phyloP scores from a whole-genome alignment of 2,113 vertebrate genomes.

The Pleuronectes platessa region DNA sequence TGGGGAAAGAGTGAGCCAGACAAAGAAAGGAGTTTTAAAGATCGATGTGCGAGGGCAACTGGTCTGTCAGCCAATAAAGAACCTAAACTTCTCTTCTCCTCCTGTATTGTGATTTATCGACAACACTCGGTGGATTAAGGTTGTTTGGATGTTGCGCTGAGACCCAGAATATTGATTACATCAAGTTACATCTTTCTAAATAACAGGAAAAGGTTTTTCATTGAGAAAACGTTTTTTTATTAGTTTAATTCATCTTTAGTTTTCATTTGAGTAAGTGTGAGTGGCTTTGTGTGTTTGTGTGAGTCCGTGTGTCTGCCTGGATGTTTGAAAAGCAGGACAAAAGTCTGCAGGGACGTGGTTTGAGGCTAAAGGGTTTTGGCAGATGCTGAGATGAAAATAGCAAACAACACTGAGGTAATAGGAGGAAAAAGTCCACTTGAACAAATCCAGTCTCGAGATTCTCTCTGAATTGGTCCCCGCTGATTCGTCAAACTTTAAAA shows the following conservation, averaged over 20 bases:
- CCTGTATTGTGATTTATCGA: slow-evolving; percentile 21
- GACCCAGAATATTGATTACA: not conserved
- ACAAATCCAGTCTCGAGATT: slow-evolving; percentile 38
- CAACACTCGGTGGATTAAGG: slow-evolving; percentile 2
- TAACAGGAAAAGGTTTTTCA: not conserved
- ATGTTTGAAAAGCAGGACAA: slow-evolving; percentile 11
- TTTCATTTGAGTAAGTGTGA: not conserved
- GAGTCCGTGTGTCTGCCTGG: not conserved
- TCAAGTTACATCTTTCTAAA: not conserved
- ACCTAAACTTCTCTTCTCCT: slow-evolving; percentile 1
- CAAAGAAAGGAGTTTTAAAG: slow-evolving; percentile 17
- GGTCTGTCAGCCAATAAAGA: slow-evolving; percentile 17
- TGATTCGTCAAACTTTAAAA: slow-evolving; percentile 42
- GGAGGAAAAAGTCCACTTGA: slow-evolving; percentile 42
- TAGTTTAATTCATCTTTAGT: slow-evolving; percentile 11
- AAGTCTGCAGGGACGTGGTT: slow-evolving; percentile 31
- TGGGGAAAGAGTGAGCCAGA: not conserved
- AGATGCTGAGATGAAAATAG: slow-evolving; percentile 31
- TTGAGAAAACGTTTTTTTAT: not conserved
- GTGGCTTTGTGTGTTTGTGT: not conserved
- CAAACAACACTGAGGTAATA: slow-evolving; percentile 50
- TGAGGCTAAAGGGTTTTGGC: slow-evolving; percentile 43
- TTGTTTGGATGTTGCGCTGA: not conserved
- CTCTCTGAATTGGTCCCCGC: slow-evolving; percentile 35
- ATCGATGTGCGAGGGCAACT: slow-evolving; percentile 21